phyloP scores from a whole-genome alignment of 30 jellyfish, hydroid and myxozoan species.

The Phacellophora camtschatica region DNA sequence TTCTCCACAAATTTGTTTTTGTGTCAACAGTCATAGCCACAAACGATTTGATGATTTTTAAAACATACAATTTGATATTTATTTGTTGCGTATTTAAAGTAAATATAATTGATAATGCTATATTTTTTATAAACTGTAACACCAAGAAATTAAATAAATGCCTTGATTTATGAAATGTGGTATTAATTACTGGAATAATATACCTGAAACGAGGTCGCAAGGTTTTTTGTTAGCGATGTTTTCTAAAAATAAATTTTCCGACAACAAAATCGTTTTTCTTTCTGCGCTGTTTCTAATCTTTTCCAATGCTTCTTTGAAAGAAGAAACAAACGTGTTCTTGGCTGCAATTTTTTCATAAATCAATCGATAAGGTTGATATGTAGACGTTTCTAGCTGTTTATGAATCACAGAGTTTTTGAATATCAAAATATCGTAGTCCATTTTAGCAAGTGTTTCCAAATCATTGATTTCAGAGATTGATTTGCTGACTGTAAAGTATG shows the following conservation, averaged over 20 bases:
- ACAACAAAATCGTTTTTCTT: conserved; percentile 10
- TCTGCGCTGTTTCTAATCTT: conserved; percentile 39
- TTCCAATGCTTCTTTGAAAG: conserved; percentile 7
- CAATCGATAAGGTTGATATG: conserved; percentile 33
- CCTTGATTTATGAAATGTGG: too few relatives aligned
- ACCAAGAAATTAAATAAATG: too few relatives aligned
- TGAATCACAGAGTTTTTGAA: conserved; percentile 41
- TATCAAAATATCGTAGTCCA: conserved; percentile 28
- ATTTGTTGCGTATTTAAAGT: too few relatives aligned
- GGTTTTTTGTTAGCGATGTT: conserved; percentile 34
- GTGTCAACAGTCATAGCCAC: too few relatives aligned
- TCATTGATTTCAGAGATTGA: conserved; percentile 24
- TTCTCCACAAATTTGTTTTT: too few relatives aligned
- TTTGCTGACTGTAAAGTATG: conserved; percentile 29
- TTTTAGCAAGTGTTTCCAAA: conserved; percentile 30
- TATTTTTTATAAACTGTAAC: too few relatives aligned
- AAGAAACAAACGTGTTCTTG: conserved; percentile 25
- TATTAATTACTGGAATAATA: too few relatives aligned
- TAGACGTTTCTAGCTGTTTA: conserved; percentile 11
- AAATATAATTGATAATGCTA: too few relatives aligned
- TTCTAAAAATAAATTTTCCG: conserved; percentile 43
- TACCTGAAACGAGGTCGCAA: conserved; percentile 45
- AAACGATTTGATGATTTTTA: too few relatives aligned
- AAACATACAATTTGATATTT: too few relatives aligned
- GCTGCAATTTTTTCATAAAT: conserved; percentile 30